A percentile compares a stretch with the other conserved stretches of the same genome.
These are phyloP conservation scores for Octodon degus DNA, from an alignment of 2,113 vertebrate genomes.

Conservation along the genomic window DNA sequence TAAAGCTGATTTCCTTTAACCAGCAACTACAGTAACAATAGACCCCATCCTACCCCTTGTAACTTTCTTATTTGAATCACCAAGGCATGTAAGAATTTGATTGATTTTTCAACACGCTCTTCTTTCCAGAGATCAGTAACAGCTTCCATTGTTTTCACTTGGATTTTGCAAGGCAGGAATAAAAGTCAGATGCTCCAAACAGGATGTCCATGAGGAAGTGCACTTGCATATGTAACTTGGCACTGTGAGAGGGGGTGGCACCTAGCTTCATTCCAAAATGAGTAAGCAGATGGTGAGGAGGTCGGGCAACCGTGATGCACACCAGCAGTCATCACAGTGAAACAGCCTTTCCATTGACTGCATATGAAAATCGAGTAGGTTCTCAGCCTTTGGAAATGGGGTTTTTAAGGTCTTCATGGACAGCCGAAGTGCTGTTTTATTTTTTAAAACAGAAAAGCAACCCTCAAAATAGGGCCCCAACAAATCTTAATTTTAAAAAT, in stretches of 20 bases:
- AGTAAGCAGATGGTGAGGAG: neutral
- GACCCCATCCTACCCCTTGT: neutral
- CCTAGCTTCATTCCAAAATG: neutral
- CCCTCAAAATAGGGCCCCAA: conserved; percentile 3
- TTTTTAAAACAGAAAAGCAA: neutral
- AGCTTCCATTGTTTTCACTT: neutral
- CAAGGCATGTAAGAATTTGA: neutral
- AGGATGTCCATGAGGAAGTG: neutral
- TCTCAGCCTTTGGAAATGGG: neutral
- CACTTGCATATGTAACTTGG: neutral
- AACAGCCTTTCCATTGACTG: neutral
- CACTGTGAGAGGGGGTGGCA: neutral
- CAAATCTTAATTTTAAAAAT: conserved; percentile 54
- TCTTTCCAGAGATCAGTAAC: neutral
- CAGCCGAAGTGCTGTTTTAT: neutral
- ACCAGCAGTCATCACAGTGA: conserved; percentile 19
- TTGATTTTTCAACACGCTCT: neutral
- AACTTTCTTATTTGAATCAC: neutral
- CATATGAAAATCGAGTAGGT: conserved; percentile 13
- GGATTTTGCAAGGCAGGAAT: neutral
- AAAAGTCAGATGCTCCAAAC: neutral
- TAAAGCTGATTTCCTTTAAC: neutral
- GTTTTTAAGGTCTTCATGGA: neutral
- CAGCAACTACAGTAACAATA: neutral
- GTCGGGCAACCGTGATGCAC: neutral